phyloP scores from a whole-genome alignment of 2,797 vertebrate species.

The Notoglanidium macrostoma region DNA sequence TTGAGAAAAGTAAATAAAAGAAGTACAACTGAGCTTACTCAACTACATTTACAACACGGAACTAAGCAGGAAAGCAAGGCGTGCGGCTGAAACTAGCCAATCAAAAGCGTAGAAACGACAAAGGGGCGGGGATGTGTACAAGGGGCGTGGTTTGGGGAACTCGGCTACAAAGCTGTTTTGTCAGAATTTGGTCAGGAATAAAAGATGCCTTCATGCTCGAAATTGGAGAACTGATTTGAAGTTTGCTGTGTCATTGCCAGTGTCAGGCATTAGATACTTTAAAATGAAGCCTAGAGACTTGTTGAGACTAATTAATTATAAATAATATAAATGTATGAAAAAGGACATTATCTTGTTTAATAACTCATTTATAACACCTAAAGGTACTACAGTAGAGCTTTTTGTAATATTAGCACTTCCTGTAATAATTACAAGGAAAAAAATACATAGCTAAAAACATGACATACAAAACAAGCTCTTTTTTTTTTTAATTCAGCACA shows the following conservation, averaged over 20 bases:
- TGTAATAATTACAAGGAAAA: not conserved
- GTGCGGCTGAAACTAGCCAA: not conserved
- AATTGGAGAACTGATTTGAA: not conserved
- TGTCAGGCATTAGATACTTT: not conserved
- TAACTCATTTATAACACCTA: not conserved
- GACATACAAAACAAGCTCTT: not conserved
- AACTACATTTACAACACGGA: slow-evolving; percentile 13
- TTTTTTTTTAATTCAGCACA: not conserved
- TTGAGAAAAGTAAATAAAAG: not conserved
- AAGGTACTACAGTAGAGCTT: not conserved
- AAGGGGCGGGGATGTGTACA: not conserved
- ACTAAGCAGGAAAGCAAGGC: not conserved
- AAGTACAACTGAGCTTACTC: no score
- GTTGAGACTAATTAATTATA: not conserved
- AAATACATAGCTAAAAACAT: not conserved
- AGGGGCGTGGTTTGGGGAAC: not conserved
- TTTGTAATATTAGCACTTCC: not conserved
- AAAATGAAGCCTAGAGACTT: not conserved
- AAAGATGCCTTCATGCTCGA: not conserved
- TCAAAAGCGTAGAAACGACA: not conserved
- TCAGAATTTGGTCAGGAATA: not conserved
- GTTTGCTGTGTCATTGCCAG: not conserved
- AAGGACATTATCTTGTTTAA: not conserved
- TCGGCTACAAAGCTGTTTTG: no score
- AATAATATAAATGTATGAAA: not conserved